phyloP scores from a whole-genome alignment of 1,140 invertebrate genomes.

The Drosophila guanche region DNA sequence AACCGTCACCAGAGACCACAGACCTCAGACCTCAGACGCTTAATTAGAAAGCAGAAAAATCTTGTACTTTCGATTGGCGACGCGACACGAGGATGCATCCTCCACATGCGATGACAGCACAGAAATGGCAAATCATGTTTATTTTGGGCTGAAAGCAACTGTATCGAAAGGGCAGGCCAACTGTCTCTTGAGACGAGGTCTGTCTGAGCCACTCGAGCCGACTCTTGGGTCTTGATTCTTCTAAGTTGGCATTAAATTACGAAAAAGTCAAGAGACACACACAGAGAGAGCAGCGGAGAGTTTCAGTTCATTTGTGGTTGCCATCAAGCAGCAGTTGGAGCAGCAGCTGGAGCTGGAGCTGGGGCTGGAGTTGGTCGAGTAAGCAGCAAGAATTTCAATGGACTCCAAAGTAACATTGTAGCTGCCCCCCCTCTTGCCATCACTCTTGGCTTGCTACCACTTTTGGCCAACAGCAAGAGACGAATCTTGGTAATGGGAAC shows the following conservation, averaged over 20 bases:
- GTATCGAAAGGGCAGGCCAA: constrained; percentile 61
- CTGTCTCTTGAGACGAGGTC: constrained; percentile 31
- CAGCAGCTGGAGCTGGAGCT: constrained; percentile 11
- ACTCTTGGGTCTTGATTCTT: constrained; percentile 44
- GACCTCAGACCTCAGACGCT: constrained; percentile 7
- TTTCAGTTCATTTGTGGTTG: constrained; percentile 67
- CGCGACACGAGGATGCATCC: constrained; percentile 26
- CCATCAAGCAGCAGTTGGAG: constrained; percentile 1
- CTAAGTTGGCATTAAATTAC: constrained; percentile 77
- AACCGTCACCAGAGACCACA: constrained; percentile 10
- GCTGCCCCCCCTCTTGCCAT: background rate
- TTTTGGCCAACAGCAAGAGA: constrained; percentile 45
- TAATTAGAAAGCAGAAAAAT: constrained; percentile 47
- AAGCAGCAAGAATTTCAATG: constrained; percentile 67
- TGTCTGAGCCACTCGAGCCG: constrained; percentile 7
- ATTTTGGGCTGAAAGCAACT: constrained; percentile 61
- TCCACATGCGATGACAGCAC: constrained; percentile 66
- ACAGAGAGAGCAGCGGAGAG: constrained; percentile 3
- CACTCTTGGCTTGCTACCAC: constrained; percentile 20
- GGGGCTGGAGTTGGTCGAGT: no score
- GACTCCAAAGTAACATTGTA: constrained; percentile 38
- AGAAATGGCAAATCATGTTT: constrained; percentile 75
- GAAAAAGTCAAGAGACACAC: constrained; percentile 2
- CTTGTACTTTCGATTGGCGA: constrained; percentile 39
- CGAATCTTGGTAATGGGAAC: constrained; percentile 61